A percentile compares a stretch with the other conserved stretches of the same genome.
Conservation (phyloP, 2,113 vertebrate genomes). For the Pangasianodon gigas region DNA sequence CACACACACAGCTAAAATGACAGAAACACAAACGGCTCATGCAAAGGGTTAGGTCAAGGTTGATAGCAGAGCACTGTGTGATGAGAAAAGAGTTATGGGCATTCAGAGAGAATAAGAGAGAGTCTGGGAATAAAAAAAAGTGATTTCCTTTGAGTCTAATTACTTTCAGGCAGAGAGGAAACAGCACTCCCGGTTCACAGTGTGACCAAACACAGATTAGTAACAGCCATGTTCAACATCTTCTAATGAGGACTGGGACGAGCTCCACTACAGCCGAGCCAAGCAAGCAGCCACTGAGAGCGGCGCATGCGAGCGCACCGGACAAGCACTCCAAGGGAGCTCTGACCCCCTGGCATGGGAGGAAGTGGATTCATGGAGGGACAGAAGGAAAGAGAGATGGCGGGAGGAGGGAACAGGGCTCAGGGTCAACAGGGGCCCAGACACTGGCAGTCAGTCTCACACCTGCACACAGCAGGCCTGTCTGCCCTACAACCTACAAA, state of each 20-base stretch:
- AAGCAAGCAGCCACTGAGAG: constrained; percentile 38
- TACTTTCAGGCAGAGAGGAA: constrained; percentile 71
- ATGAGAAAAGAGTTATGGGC: constrained; percentile 25
- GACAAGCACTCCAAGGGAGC: constrained; percentile 19
- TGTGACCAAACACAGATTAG: constrained; percentile 65
- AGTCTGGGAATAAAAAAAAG: background rate
- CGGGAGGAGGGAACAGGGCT: constrained; percentile 26
- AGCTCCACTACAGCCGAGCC: constrained; percentile 57
- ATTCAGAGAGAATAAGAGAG: constrained; percentile 22
- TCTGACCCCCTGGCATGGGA: constrained; percentile 43
- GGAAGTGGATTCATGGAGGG: constrained; percentile 35
- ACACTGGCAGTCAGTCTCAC: constrained; percentile 66
- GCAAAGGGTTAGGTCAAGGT: constrained; percentile 15
- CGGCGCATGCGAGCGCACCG: background rate
- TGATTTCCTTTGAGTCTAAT: constrained; percentile 67
- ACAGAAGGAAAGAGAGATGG: constrained; percentile 14
- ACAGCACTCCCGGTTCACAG: constrained; percentile 58
- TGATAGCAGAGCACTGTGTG: constrained; percentile 15
- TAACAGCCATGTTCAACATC: constrained; percentile 72
- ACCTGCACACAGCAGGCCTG: constrained; percentile 75
- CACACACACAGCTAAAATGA: constrained; percentile 46
- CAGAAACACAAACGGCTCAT: constrained; percentile 34
- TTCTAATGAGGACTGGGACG: constrained; percentile 64
- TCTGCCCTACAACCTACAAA: constrained; percentile 70
- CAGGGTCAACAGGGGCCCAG: constrained; percentile 55